A percentile compares a stretch with the other conserved stretches of the same genome.
phyloP scores from a whole-genome alignment of 2,888 invertebrate species.

The Actias luna region DNA sequence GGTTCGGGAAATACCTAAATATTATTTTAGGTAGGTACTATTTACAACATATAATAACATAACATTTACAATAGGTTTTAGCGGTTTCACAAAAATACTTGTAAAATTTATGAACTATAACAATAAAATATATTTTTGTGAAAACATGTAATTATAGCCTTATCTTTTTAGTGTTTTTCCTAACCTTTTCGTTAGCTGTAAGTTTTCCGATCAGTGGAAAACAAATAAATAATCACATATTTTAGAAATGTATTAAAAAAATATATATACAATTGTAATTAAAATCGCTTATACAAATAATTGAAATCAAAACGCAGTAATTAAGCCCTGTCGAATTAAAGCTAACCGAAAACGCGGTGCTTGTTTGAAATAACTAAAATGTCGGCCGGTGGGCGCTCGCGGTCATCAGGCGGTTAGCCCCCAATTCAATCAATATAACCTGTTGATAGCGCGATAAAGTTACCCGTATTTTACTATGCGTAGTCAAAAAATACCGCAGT shows the following conservation, averaged over 20 bases:
- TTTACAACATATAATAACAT: too few species aligned
- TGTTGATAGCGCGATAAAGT: constrained; percentile 19
- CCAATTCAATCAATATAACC: constrained; percentile 19
- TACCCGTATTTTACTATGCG: constrained; percentile 12
- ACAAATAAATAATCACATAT: too few species aligned
- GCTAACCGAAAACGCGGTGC: background rate
- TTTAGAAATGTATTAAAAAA: background rate
- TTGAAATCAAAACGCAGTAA: background rate
- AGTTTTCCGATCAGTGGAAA: too few species aligned
- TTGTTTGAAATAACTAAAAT: constrained; percentile 18
- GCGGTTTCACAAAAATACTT: too few species aligned
- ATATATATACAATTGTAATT: background rate
- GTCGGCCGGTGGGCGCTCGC: background rate
- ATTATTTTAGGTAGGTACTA: too few species aligned
- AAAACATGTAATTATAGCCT: too few species aligned
- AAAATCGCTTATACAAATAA: background rate
- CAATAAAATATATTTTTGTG: too few species aligned
- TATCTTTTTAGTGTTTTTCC: too few species aligned
- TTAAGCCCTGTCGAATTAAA: background rate
- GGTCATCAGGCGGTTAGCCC: constrained; percentile 4
- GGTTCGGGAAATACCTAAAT: too few species aligned
- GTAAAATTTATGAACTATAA: too few species aligned
- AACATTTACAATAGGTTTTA: too few species aligned
- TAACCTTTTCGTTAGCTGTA: too few species aligned
- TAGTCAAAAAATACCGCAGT: constrained; percentile 28